phyloP scores from a whole-genome alignment of 2,888 invertebrate genomes.

The Norana najaformis region DNA sequence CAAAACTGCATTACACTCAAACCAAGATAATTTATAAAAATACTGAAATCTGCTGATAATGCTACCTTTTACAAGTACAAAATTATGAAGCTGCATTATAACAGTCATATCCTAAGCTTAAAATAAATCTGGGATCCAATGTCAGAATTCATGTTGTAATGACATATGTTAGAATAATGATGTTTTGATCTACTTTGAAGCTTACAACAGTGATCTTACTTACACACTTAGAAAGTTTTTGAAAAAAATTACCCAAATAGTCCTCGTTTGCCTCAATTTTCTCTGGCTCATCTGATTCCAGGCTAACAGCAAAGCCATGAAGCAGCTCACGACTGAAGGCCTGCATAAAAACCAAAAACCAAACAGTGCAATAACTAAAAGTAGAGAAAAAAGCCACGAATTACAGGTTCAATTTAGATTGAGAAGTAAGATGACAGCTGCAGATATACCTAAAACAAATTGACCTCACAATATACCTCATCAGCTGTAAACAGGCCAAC shows the following conservation, averaged over 20 bases:
- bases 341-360: conserved; percentile 40
- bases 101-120: not conserved
- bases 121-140: not conserved
- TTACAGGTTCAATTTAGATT: not conserved
- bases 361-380: not conserved
- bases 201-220: not conserved
- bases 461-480: conserved; percentile 58
- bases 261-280: conserved; percentile 46
- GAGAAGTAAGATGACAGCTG: too few species aligned
- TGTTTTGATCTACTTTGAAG: too few species aligned
- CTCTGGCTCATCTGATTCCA: conserved; percentile 69
- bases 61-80: too few species aligned
- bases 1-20: too few species aligned
- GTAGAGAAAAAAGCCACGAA: not conserved
- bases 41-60: too few species aligned
- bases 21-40: too few species aligned
- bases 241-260: conserved; percentile 18
- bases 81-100: too few species aligned
- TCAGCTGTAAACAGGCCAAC: conserved; percentile 75
- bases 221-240: not conserved
- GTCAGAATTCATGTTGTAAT: not conserved
- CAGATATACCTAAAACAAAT: not conserved
- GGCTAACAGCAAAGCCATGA: conserved; percentile 83
- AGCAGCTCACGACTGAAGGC: conserved; percentile 65
- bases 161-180: too few species aligned